Percentiles rank a stretch among this genome's conserved stretches.
phyloP scores from a whole-genome alignment of 2,797 vertebrate species.

The Nannoperca obscura region DNA sequence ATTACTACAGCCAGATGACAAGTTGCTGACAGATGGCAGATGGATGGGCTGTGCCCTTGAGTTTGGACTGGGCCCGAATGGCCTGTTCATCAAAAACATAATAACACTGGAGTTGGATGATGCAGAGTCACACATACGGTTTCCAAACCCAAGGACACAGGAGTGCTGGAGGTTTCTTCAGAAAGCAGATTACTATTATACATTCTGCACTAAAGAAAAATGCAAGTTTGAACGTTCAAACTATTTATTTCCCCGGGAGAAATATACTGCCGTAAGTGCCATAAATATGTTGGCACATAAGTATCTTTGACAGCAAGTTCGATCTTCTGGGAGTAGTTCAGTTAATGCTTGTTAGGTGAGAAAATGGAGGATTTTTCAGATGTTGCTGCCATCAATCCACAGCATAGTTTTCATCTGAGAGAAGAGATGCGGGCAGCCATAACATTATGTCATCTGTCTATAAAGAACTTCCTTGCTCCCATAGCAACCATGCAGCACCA shows the following conservation, averaged over 20 bases:
- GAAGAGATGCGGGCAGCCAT: slow-evolving; percentile 53
- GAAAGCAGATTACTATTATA: slow-evolving; percentile 40
- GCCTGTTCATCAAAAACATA: slow-evolving; percentile 75
- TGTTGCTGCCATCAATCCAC: slow-evolving; percentile 66
- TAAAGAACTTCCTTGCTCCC: slow-evolving; percentile 64
- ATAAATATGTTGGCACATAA: slow-evolving; percentile 71
- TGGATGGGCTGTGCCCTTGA: slow-evolving; percentile 75
- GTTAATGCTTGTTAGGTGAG: slow-evolving; percentile 66
- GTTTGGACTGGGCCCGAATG: slow-evolving; percentile 57
- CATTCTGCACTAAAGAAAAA: slow-evolving; percentile 36
- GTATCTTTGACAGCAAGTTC: slow-evolving; percentile 64
- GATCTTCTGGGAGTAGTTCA: slow-evolving; percentile 63
- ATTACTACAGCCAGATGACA: slow-evolving; percentile 81
- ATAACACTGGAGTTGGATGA: slow-evolving; percentile 63
- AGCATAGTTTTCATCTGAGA: slow-evolving; percentile 65
- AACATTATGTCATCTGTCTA: slow-evolving; percentile 68
- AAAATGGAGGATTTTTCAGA: slow-evolving; percentile 65
- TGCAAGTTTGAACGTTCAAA: slow-evolving; percentile 54
- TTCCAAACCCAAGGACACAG: slow-evolving; percentile 65
- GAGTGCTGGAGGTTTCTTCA: slow-evolving; percentile 39
- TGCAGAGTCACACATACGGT: slow-evolving; percentile 35
- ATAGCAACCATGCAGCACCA: slow-evolving; percentile 38
- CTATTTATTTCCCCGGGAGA: slow-evolving; percentile 47
- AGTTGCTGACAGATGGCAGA: slow-evolving; percentile 78
- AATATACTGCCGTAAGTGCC: slow-evolving; percentile 51